phyloP scores from a whole-genome alignment of 30 jellyfish, hydroid and myxozoan genomes.

The Hydra vulgaris region DNA sequence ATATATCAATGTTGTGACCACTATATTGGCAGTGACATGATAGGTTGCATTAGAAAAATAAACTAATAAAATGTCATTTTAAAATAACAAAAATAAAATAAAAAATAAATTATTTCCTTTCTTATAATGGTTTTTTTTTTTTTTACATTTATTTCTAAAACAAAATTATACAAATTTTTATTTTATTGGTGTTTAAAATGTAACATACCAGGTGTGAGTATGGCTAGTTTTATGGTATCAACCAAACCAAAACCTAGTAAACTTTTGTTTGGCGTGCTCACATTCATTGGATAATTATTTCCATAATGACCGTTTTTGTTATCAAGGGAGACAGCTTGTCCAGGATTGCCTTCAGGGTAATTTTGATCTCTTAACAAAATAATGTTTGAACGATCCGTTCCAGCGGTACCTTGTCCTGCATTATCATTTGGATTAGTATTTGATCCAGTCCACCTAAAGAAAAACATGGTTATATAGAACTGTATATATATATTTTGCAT shows the following conservation, averaged over 20 bases:
- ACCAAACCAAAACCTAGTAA: conserved; percentile 40
- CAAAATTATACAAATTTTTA: too few relatives aligned
- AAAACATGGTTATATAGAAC: neutral
- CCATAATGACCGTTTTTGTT: conserved; percentile 61
- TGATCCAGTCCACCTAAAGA: conserved; percentile 89
- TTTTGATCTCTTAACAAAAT: conserved; percentile 37
- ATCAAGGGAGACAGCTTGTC: conserved; percentile 25
- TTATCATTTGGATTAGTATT: conserved; percentile 69
- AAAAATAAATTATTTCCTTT: too few relatives aligned
- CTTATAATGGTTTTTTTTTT: too few relatives aligned
- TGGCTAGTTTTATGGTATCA: conserved; percentile 56
- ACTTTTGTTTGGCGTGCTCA: conserved; percentile 23
- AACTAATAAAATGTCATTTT: too few relatives aligned
- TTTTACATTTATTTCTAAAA: too few relatives aligned
- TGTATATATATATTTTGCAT: too few relatives aligned
- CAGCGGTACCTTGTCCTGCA: conserved; percentile 86
- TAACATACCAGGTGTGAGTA: conserved; percentile 60
- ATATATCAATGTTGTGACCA: too few relatives aligned
- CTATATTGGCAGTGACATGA: too few relatives aligned
- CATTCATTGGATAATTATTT: conserved; percentile 57
- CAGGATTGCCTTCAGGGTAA: conserved; percentile 40
- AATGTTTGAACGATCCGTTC: conserved; percentile 67
- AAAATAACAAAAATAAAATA: too few relatives aligned
- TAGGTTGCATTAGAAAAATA: too few relatives aligned
- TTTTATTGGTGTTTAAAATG: neutral